Evolutionary conservation across 1,140 invertebrate genomes (phyloP).

Genomic region (Drosophila ohnishii): DNA sequence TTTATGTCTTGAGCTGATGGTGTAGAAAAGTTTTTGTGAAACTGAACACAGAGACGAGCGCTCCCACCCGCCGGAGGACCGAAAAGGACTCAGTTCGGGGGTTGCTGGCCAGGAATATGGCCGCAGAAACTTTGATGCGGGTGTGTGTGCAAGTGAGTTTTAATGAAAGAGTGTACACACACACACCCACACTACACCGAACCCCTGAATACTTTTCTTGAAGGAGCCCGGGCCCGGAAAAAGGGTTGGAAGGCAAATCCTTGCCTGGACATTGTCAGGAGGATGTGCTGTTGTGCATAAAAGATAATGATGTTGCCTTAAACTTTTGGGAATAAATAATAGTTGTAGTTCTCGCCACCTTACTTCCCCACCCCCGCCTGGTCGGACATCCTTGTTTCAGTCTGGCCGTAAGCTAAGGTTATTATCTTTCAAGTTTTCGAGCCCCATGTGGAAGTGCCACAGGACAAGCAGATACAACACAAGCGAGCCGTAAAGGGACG

Average conservation of each 20-base stretch:
- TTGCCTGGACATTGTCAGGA: slow-evolving; percentile 38
- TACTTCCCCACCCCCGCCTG: neutral
- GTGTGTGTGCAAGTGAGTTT: slow-evolving; percentile 54
- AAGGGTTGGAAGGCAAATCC: slow-evolving; percentile 33
- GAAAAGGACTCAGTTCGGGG: slow-evolving; percentile 38
- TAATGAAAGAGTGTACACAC: slow-evolving; percentile 52
- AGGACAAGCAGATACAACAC: slow-evolving; percentile 61
- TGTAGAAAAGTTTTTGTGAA: slow-evolving; percentile 76
- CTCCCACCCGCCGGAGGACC: slow-evolving; percentile 5
- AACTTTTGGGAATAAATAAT: slow-evolving; percentile 82
- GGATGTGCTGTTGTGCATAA: slow-evolving; percentile 63
- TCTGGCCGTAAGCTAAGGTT: slow-evolving; percentile 76
- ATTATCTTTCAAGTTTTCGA: slow-evolving; percentile 82
- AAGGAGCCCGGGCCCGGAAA: slow-evolving; percentile 49
- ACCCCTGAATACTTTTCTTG: slow-evolving; percentile 47
- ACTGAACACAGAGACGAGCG: slow-evolving; percentile 42
- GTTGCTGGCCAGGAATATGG: slow-evolving; percentile 68
- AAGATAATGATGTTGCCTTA: slow-evolving; percentile 83
- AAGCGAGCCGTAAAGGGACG: slow-evolving; percentile 70
- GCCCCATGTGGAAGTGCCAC: slow-evolving; percentile 66
- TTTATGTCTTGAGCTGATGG: slow-evolving; percentile 81
- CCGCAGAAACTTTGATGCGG: slow-evolving; percentile 71
- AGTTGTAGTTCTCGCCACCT: slow-evolving; percentile 60
- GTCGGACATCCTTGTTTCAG: slow-evolving; percentile 41
- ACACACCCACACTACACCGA: slow-evolving; percentile 11